These are phyloP conservation scores for Parazoanthus swiftii DNA, from an alignment of 92 coral and sea anemone genomes.

Conservation along the genomic window DNA sequence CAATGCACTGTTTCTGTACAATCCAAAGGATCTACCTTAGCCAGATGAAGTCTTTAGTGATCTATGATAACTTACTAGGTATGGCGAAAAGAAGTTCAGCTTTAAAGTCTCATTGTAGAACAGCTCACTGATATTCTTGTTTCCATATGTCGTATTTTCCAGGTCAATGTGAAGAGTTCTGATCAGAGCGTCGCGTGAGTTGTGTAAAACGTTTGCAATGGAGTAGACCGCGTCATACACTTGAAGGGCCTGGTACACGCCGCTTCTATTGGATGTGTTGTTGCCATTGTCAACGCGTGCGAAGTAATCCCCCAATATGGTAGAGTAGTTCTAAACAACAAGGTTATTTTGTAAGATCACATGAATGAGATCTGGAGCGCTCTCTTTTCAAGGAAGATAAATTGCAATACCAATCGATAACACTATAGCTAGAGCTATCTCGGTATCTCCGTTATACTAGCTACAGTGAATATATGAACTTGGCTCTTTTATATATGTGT, in stretches of 20 bases:
- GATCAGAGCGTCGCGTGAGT: conserved; percentile 53
- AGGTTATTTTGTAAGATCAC: too few species aligned
- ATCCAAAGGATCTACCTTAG: background rate
- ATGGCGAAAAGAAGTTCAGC: conserved; percentile 67
- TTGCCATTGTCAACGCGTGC: conserved; percentile 59
- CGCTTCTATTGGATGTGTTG: conserved; percentile 72
- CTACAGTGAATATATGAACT: too few species aligned
- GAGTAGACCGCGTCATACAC: conserved; percentile 97
- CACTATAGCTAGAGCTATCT: too few species aligned
- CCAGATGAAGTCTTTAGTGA: background rate
- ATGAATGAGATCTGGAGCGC: background rate
- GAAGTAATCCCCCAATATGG: conserved; percentile 59
- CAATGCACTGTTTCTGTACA: too few species aligned
- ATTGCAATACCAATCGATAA: too few species aligned
- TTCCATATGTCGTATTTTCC: conserved; percentile 75
- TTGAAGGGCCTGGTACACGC: conserved; percentile 46
- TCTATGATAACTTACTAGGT: conserved; percentile 46
- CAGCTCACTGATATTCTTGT: conserved; percentile 57
- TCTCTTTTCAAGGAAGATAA: too few species aligned
- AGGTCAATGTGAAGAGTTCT: conserved; percentile 50
- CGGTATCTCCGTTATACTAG: too few species aligned
- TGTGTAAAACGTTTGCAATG: conserved; percentile 79
- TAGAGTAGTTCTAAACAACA: conserved; percentile 52
- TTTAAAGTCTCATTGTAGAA: conserved; percentile 61
- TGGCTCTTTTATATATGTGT: too few species aligned